phyloP scores from a whole-genome alignment of 2,797 vertebrate species.

The Neostethus bicornis region DNA sequence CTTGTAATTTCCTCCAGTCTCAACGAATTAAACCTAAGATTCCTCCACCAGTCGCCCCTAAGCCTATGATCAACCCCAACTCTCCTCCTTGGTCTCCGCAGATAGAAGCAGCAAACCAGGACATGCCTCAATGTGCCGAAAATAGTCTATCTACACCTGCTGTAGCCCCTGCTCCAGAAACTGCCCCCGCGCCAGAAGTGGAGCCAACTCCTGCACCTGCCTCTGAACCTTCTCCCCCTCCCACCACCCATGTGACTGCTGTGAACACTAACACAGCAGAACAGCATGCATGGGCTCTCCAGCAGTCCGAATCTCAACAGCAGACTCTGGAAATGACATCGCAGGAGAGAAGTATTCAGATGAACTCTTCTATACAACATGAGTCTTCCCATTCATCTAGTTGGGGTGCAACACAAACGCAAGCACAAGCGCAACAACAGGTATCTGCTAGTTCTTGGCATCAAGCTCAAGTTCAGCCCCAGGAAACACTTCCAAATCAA shows the following conservation, averaged over 20 bases:
- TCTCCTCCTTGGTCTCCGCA: conserved; percentile 88
- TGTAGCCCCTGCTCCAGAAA: conserved; percentile 63
- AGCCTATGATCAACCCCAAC: conserved; percentile 86
- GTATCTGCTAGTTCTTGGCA: conserved; percentile 67
- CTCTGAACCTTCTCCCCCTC: conserved; percentile 57
- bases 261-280: conserved; percentile 50
- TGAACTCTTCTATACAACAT: conserved; percentile 52
- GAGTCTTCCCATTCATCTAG: conserved; percentile 54
- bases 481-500: conserved; percentile 58
- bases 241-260: conserved; percentile 53
- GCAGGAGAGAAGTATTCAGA: conserved; percentile 62
- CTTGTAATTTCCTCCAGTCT: conserved; percentile 96
- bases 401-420: conserved; percentile 70
- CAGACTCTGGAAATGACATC: conserved; percentile 55
- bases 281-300: conserved; percentile 69
- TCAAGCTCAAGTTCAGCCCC: conserved; percentile 65
- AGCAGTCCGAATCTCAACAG: conserved; percentile 69
- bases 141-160: conserved; percentile 78
- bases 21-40: conserved; percentile 87
- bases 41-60: conserved; percentile 96
- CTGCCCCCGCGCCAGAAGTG: conserved; percentile 58
- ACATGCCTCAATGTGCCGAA: conserved; percentile 82
- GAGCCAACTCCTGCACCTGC: conserved; percentile 69
- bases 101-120: conserved; percentile 75
- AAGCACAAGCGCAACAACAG: conserved; percentile 69